These are phyloP conservation scores for Napeogenes sylphis DNA, from an alignment of 2,888 invertebrate species.

Conservation along the genomic window DNA sequence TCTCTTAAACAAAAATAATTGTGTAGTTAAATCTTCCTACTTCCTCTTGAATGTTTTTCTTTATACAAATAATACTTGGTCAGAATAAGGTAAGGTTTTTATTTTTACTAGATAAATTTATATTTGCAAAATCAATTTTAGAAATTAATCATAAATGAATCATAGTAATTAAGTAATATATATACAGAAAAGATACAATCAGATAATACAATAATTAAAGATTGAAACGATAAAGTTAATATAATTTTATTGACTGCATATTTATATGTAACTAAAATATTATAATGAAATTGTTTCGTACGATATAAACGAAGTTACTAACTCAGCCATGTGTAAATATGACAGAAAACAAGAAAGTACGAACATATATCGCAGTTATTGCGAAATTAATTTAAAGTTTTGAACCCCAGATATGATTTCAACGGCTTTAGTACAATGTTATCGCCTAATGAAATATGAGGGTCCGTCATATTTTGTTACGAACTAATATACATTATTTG, in stretches of 20 bases:
- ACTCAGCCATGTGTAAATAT: background rate
- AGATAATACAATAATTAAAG: no score
- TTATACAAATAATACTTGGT: background rate
- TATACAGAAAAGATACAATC: no score
- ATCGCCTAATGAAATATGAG: constrained; percentile 22
- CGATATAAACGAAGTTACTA: no score
- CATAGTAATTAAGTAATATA: no score
- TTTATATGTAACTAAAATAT: no score
- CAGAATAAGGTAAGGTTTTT: background rate
- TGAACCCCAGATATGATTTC: constrained; percentile 17
- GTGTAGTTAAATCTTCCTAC: background rate
- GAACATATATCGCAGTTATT: constrained; percentile 21
- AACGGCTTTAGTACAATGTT: constrained; percentile 22
- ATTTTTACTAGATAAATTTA: no score
- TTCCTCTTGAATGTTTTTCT: no score
- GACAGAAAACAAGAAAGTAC: constrained; percentile 23
- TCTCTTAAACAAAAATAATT: background rate
- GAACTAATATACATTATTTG: constrained; percentile 16
- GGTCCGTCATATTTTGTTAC: constrained; percentile 17
- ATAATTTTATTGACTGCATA: no score
- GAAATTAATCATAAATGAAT: no score
- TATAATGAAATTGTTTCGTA: no score
- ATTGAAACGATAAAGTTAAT: no score
- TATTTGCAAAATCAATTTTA: no score
- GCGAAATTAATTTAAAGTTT: constrained; percentile 27